Evolutionary conservation across 2,888 invertebrate species (phyloP), one percentile per base, ranked within the genome.

Genomic region (Catocala fraxini): DNA sequence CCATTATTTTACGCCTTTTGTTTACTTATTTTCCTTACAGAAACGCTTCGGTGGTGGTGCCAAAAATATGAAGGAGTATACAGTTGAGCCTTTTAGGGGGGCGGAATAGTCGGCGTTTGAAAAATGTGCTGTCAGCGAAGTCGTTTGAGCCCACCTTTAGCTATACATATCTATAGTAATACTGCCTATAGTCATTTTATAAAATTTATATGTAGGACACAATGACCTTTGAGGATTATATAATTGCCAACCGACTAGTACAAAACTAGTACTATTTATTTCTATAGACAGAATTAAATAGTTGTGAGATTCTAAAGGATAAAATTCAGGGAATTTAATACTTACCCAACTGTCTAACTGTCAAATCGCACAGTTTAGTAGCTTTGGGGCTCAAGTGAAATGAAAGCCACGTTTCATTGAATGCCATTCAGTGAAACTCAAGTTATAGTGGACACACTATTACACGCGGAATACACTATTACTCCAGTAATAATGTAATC

Each of bases 71-170:
- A 72, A 70, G 67, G 65, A 72, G 12, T 33, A 77, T 71, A 73
- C 65, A 79, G 68, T 70, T 62, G 67, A 78, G 69, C 66, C 65
- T 71, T 81, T 74, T 63, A 70, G 65, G 63, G 73, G 47, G 69
- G 60, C 63, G 64, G 68, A 79, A 84, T 79, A 76, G 77, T 56
- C 57, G 75, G 75, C 65, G 77, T 81, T 84, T 87, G 83, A 87
- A 84, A 86, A 83, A 86, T 86, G 80, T 73, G 69, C 78, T 83
- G 84, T 82, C 83, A 79, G 72, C 73, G 59, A 77, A 77, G 77
- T 77, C 78, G 73, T 77, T 79, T 67, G 63, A 66, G 68, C 61
- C 64, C 64, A 72, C 67, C 72, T 77, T 70, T 68, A 71, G 68
- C 47, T 72, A 69, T 68, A 72, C 60, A 46, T 56, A 65, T 54